Conservation (phyloP, 2,888 invertebrate species). For the Apotomis capreana region DNA sequence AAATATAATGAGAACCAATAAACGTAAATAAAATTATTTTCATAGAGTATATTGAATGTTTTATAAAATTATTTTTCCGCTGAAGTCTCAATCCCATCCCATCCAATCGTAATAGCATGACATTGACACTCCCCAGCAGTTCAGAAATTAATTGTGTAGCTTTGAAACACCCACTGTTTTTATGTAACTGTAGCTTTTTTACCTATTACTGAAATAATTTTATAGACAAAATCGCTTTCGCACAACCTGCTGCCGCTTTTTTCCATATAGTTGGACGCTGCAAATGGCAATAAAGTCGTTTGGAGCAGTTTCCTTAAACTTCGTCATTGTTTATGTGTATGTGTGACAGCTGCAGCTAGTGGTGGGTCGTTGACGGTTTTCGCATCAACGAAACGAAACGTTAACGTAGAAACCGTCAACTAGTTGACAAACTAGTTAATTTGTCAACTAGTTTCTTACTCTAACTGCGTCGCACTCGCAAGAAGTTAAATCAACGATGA, state of each 20-base stretch:
- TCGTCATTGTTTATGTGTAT: not conserved
- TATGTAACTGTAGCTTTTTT: not conserved
- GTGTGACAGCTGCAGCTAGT: constrained; percentile 21
- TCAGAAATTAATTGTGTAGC: not conserved
- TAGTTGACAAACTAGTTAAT: too few relatives aligned
- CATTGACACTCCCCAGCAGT: constrained; percentile 17
- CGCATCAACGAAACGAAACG: too few relatives aligned
- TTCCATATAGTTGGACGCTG: not conserved
- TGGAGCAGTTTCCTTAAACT: not conserved
- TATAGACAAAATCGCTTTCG: not conserved
- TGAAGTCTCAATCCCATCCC: constrained; percentile 20
- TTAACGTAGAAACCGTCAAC: too few relatives aligned
- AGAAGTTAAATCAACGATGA: too few relatives aligned
- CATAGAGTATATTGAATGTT: too few relatives aligned
- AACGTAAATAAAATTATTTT: constrained; percentile 35
- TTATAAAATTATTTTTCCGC: constrained; percentile 13
- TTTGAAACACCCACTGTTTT: not conserved
- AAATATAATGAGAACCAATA: constrained; percentile 25
- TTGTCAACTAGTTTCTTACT: too few relatives aligned
- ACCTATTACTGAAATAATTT: not conserved
- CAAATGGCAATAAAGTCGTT: not conserved
- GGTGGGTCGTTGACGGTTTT: too few relatives aligned
- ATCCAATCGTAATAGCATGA: not conserved
- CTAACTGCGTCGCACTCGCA: too few relatives aligned
- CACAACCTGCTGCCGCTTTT: not conserved